Conservation (phyloP, 2,888 invertebrate species). For the Hirtodrosophila trivittata region DNA sequence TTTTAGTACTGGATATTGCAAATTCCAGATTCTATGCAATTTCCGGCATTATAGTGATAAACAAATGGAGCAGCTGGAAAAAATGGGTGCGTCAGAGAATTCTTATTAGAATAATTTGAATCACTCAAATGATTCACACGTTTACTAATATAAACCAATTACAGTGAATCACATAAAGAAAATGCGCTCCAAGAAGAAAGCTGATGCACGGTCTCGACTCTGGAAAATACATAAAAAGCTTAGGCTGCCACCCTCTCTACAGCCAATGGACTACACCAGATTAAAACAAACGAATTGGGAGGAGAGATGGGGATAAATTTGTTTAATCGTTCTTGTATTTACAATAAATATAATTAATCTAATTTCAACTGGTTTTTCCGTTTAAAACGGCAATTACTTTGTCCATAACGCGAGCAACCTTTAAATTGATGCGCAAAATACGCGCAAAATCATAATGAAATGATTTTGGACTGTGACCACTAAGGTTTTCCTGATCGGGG, state of each 20-base stretch:
- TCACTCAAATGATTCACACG: no score
- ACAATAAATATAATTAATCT: conserved; percentile 9
- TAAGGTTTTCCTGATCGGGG: conserved; percentile 77
- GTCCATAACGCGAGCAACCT: conserved; percentile 75
- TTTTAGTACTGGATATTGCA: conserved; percentile 72
- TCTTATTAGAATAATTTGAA: not conserved
- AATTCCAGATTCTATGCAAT: conserved; percentile 79
- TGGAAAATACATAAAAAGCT: conserved; percentile 6
- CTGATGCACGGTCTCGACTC: conserved; percentile 4
- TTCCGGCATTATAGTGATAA: conserved; percentile 73
- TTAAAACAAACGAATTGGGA: conserved; percentile 35
- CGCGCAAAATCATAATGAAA: conserved; percentile 75
- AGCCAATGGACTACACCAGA: conserved; percentile 24
- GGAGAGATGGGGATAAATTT: conserved; percentile 43
- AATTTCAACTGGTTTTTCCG: conserved; percentile 16
- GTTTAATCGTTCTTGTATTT: not conserved
- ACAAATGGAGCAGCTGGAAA: conserved; percentile 68
- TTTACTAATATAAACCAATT: conserved; percentile 20
- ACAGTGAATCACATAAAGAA: conserved; percentile 37
- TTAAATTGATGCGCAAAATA: conserved; percentile 68
- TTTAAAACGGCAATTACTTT: conserved; percentile 64
- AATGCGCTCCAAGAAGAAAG: conserved; percentile 15
- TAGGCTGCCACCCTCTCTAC: conserved; percentile 49
- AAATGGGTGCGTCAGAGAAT: conserved; percentile 57
- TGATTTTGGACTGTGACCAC: conserved; percentile 77